Evolutionary conservation across 2,113 vertebrate genomes (phyloP).

Genomic region (Gorsachius goisagi): DNA sequence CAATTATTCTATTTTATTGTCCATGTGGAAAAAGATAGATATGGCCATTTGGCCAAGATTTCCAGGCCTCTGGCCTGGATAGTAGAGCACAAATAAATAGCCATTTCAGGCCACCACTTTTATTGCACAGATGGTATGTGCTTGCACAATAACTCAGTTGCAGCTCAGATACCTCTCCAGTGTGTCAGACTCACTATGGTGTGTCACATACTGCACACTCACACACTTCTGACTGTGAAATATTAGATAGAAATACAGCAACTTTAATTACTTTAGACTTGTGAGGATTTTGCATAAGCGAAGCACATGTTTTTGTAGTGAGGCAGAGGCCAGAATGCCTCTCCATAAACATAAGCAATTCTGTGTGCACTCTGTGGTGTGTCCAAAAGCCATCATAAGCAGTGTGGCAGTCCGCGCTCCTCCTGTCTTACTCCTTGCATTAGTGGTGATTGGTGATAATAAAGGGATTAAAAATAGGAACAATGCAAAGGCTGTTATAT

Average conservation of each 20-base stretch:
- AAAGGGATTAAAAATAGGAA: conserved; percentile 2
- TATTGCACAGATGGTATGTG: neutral
- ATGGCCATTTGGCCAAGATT: neutral
- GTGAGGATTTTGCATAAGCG: neutral
- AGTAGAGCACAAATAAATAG: neutral
- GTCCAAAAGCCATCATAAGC: neutral
- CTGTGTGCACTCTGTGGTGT: neutral
- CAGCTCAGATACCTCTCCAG: neutral
- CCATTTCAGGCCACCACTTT: neutral
- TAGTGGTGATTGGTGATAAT: neutral
- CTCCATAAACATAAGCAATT: neutral
- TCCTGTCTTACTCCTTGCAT: neutral
- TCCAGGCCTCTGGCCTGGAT: neutral
- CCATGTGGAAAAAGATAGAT: neutral
- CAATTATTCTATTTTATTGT: neutral
- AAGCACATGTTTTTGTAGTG: neutral
- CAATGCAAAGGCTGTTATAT: neutral
- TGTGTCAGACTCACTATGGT: neutral
- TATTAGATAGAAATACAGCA: neutral
- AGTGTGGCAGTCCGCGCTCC: neutral
- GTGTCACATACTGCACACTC: neutral
- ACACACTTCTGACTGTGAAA: neutral
- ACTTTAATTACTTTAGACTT: neutral
- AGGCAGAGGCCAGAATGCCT: neutral
- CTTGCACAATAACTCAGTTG: neutral